Percentiles rank a stretch among this genome's conserved stretches.
phyloP scores from a whole-genome alignment of 2,888 invertebrate species.

The Tetranychus piercei region DNA sequence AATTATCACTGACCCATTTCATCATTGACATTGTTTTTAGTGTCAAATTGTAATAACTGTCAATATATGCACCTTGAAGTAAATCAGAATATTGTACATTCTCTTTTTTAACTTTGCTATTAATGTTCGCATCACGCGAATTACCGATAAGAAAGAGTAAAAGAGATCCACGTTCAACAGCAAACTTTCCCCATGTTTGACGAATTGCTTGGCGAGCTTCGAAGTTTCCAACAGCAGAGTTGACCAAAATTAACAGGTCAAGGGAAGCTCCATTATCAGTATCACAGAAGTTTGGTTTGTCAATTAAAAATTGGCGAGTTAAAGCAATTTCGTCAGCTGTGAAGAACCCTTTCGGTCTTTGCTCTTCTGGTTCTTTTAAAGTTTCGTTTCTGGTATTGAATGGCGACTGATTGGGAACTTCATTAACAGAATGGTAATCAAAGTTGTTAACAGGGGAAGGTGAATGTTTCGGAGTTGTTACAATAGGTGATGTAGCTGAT shows the following conservation, averaged over 20 bases:
- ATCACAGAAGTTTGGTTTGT: conserved; percentile 22
- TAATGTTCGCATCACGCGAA: conserved; percentile 27
- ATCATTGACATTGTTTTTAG: conserved; percentile 62
- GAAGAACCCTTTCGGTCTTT: background rate
- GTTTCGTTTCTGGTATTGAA: background rate
- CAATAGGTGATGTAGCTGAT: background rate
- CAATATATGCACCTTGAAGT: conserved; percentile 51
- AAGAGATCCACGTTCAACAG: conserved; percentile 24
- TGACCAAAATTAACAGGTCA: conserved; percentile 49
- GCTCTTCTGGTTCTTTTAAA: background rate
- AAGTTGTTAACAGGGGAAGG: background rate
- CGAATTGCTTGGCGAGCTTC: conserved; percentile 47
- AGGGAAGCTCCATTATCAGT: conserved; percentile 21
- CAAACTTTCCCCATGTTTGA: conserved; percentile 45
- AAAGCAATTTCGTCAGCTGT: conserved; percentile 4
- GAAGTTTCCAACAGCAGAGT: conserved; percentile 51
- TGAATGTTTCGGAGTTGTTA: background rate
- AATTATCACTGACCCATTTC: conserved; percentile 45
- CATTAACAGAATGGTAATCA: background rate
- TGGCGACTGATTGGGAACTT: background rate
- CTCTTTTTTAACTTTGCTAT: conserved; percentile 38
- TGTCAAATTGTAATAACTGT: conserved; percentile 62
- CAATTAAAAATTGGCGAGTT: conserved; percentile 14
- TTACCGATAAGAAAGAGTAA: conserved; percentile 25
- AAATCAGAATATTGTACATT: conserved; percentile 56